These are phyloP conservation scores for Propithecus deckenii DNA, from an alignment of 2,797 vertebrate genomes.

Conservation along the genomic window DNA sequence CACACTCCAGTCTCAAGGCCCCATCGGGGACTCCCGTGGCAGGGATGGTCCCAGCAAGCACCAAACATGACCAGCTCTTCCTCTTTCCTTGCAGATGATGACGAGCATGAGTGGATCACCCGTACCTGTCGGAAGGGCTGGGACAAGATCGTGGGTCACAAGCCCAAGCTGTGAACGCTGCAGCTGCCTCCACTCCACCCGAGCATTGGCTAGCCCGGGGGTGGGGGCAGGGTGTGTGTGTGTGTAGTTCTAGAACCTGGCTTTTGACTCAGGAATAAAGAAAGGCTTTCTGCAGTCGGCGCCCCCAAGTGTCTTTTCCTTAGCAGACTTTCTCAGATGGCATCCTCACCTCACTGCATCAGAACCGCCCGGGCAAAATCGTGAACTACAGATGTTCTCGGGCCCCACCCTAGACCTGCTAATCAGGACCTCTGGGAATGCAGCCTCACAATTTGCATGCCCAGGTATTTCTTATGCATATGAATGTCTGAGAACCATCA, in stretches of 20 bases:
- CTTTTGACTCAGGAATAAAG: slow-evolving; percentile 64
- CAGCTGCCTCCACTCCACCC: too few relatives aligned
- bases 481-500: not conserved
- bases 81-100: slow-evolving; percentile 87
- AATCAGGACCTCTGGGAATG: not conserved
- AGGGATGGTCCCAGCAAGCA: not conserved
- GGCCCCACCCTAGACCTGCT: not conserved
- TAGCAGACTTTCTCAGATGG: not conserved
- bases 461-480: not conserved
- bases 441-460: not conserved
- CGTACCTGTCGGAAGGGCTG: slow-evolving; percentile 90
- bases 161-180: not conserved
- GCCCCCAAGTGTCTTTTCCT: not conserved
- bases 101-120: slow-evolving; percentile 93
- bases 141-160: slow-evolving; percentile 79
- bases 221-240: not conserved
- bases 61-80: not conserved
- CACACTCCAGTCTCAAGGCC: not conserved
- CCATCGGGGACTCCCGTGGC: not conserved
- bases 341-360: not conserved
- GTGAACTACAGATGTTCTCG: not conserved
- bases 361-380: not conserved
- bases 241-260: not conserved
- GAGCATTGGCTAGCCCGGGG: not conserved
- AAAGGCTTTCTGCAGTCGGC: slow-evolving; percentile 47